Base-by-base conservation (phyloP, 2,888 invertebrate genomes). In the Eristalinus sepulchralis region DNA sequence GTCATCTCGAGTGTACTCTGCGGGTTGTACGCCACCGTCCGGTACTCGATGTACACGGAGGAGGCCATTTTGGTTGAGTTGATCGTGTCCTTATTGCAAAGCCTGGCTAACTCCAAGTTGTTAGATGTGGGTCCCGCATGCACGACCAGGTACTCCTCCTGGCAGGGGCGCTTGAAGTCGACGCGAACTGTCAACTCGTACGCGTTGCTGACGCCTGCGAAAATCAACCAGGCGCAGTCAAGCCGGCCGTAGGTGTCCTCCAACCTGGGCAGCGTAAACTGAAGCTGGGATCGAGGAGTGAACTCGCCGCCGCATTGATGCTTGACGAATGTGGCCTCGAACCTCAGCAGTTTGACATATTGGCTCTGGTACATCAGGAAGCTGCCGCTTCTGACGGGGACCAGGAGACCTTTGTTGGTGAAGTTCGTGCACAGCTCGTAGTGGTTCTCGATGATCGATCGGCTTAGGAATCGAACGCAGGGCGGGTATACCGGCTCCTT, bases 241-340 rank as follows among this genome's bases (percentile, higher is more conserved):
- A 95, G 89, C 0, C 93, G 91, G 11, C 90, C 91, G 17, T 89
- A 89, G 11, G 77, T 64, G 0, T 34, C 13, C 0, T 72, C 36
- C 53, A 92, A 89, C 91, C 90, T 85, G 84, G 93, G 81, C 91
- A 93, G 73, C 91, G 91, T 77, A 90, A 90, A 77, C 17, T 90
- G 91, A 83, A 92, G 90, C 0, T 89, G 90, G 9, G 92, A 87
- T 0, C 85, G 17, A 17, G 47, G 17, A 1, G 8, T 88, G 1
- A 95, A 78, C 5, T 93, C 88, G 5, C 96, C 97, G 20, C 97
- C 97, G 90, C 97, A 97, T 1, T 93, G 91, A 89, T 95, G 94
- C 78, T 94, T 94, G 82, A 94, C 93, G 90, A 96, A 97, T 0
- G 91, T 90, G 1, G 96, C 89, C 60, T 93, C 86, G 11, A 92